Base-by-base conservation (phyloP, 1,140 invertebrate species). In the Bradysia coprophila region DNA sequence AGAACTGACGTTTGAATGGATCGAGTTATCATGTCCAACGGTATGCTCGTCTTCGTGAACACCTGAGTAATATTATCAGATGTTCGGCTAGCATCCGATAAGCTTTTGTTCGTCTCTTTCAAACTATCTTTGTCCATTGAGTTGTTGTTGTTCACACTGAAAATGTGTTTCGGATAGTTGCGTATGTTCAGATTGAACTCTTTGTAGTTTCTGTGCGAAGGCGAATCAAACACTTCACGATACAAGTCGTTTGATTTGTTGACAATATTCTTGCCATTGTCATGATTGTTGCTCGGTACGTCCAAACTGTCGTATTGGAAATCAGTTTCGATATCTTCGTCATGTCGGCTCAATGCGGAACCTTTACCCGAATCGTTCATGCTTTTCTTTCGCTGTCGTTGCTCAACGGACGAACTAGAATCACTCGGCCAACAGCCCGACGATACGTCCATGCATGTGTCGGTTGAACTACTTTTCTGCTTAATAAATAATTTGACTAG, bases 401-500 rank as follows among this genome's bases (percentile, higher is more conserved):
- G 55, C 33, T 56, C 21, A 5, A 55, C 57, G 2, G 46, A 48
- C 11, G 52, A 55, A 24, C 53, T 55, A 38, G 55, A 57, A 49
- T 60, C 57, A 37, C 58, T 60, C 10, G 70, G 70, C 70, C 70
- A 73, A 47, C 70, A 72, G 48, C 71, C 71, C 0, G 72, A 75
- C 40, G 72, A 65, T 43, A 76, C 71, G 51, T 76, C 64, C 59
- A 75, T 71, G 46, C 68, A 73, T 48, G 72, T 72, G 28, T 66
- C 65, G 42, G 69, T 63, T 40, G 73, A 75, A 11, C 75, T 73
- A 54, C 81, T 86, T 56, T 85, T 86, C 54, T 89, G 84, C 59
- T 87, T 86, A 69, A 90, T 88, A 54, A 88, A 90, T 31, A 88
- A 61, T 59, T 83, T 83, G n/a, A 90, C 78, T 48, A 90, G 67